phyloP scores from a whole-genome alignment of 2,888 invertebrate genomes.

The Leucophora obtusa region DNA sequence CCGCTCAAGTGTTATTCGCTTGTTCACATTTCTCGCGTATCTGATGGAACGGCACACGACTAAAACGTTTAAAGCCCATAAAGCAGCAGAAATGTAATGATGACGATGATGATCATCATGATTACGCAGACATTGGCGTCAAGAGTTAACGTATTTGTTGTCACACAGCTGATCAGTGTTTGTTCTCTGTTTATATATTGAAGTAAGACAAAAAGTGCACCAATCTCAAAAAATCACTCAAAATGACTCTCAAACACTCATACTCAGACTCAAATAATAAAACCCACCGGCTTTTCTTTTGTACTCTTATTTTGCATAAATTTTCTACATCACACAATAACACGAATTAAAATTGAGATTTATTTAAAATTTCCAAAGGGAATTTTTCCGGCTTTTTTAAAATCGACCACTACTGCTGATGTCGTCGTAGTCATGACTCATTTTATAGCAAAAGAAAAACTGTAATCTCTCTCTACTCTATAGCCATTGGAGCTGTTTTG shows the following conservation, averaged over 20 bases:
- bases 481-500: neutral
- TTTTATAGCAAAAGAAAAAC: neutral
- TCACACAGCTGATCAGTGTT: constrained; percentile 54
- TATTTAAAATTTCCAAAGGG: neutral
- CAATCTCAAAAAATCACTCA: constrained; percentile 30
- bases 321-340: too few species aligned
- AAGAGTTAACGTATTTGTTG: constrained; percentile 22
- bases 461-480: neutral
- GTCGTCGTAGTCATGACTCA: neutral
- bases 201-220: constrained; percentile 39
- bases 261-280: neutral
- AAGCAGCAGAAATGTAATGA: constrained; percentile 15
- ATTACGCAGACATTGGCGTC: constrained; percentile 35
- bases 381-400: constrained; percentile 32
- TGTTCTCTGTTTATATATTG: constrained; percentile 57
- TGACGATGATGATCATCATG: constrained; percentile 22
- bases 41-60: constrained; percentile 67
- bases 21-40: constrained; percentile 70
- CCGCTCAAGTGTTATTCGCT: constrained; percentile 66
- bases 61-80: constrained; percentile 53
- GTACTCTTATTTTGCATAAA: constrained; percentile 4
- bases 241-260: constrained; percentile 15
- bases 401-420: constrained; percentile 8
- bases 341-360: too few species aligned
- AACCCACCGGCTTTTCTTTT: constrained; percentile 26